Percentiles rank a stretch among this genome's conserved stretches.
Conservation (phyloP, 2,797 vertebrate species). For the Prionace glauca region DNA sequence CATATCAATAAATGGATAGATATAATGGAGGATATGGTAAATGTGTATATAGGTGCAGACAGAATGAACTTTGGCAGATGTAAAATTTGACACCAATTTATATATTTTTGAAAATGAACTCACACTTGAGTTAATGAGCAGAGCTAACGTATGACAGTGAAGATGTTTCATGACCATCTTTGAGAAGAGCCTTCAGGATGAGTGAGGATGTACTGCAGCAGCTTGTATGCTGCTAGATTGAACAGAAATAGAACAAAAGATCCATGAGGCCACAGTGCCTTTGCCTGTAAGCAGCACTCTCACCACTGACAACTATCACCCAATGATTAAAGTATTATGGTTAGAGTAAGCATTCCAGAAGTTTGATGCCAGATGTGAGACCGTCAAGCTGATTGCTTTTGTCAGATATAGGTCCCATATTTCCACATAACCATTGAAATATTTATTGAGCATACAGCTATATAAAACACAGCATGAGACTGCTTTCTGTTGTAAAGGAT, state of each 20-base stretch:
- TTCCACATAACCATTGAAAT: not conserved
- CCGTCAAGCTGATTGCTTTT: constrained; percentile 9
- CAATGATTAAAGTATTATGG: not conserved
- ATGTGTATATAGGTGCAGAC: not conserved
- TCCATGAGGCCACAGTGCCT: not conserved
- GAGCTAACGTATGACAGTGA: not conserved
- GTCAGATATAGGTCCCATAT: not conserved
- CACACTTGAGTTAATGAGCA: not conserved
- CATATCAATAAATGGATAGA: not conserved
- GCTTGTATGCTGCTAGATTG: not conserved
- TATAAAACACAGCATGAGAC: not conserved
- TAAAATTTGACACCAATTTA: not conserved
- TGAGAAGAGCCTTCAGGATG: not conserved
- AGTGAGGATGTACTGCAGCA: not conserved
- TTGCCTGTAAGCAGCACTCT: not conserved
- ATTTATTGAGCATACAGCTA: not conserved
- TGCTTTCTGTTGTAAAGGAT: not conserved
- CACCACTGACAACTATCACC: not conserved
- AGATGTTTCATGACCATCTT: not conserved
- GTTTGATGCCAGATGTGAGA: not conserved
- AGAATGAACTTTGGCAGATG: not conserved
- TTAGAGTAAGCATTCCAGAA: not conserved
- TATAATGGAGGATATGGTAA: not conserved
- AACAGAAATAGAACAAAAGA: not conserved
- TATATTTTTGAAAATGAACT: not conserved